phyloP scores from a whole-genome alignment of 2,797 vertebrate species.

The Uromys caudimaculatus region DNA sequence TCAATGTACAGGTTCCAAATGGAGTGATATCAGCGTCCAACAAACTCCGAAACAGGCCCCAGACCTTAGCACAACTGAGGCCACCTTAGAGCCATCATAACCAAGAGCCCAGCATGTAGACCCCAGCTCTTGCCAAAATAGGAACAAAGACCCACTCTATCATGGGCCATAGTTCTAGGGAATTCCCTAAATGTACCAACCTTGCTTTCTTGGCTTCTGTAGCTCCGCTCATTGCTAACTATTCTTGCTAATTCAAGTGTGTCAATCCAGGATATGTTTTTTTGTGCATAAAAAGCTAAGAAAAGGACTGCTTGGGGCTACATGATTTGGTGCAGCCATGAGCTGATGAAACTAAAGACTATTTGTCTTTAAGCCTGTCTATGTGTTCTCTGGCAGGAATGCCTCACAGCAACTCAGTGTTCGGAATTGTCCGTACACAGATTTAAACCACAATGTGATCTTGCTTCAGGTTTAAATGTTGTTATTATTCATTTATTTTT shows the following conservation, averaged over 20 bases:
- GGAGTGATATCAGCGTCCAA: background rate
- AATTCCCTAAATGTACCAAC: too few species aligned
- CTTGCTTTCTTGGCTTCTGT: background rate
- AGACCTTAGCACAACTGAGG: too few species aligned
- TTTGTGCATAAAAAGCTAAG: background rate
- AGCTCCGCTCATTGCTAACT: background rate
- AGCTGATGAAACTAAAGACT: too few species aligned
- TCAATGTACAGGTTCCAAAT: background rate
- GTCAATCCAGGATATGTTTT: background rate
- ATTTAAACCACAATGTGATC: background rate
- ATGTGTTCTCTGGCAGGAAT: background rate
- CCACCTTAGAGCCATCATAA: too few species aligned
- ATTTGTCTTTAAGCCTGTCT: background rate
- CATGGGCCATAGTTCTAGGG: background rate
- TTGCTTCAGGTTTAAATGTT: background rate
- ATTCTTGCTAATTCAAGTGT: background rate
- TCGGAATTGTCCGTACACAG: background rate
- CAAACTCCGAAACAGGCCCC: background rate
- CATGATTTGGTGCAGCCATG: background rate
- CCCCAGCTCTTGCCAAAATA: background rate
- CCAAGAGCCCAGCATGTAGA: background rate
- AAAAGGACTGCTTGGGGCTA: background rate
- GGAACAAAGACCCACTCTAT: too few species aligned
- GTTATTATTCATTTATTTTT: background rate
- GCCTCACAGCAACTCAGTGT: background rate